Base-by-base conservation (phyloP, 1,140 invertebrate genomes). In the Cyrtorhinus lividipennis region DNA sequence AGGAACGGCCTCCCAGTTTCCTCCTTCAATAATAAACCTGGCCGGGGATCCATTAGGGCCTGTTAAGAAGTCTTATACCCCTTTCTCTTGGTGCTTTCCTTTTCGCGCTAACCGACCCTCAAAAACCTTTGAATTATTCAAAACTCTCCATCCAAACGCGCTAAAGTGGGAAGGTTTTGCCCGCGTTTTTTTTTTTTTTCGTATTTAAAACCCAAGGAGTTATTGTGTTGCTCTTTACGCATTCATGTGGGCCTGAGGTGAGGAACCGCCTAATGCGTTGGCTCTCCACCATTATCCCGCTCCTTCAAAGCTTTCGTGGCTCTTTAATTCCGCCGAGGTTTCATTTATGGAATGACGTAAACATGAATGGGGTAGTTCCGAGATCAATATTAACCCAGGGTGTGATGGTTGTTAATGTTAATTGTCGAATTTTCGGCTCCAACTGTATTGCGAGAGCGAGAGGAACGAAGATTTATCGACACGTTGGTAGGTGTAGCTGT, bases 11-110 rank as follows among this genome's bases (percentile, higher is more conserved):
- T n/a, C 20, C n/a, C 24, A 60, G 48, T 53, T 53, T 53, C n/a
- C 48, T 53, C 27, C 58, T 59, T 59, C 58, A 59, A 59, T 59
- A 59, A 59, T 59, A 59, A 59, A 59, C 58, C 58, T 22, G 27
- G 5, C n/a, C n/a, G n/a, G n/a, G 58, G 58, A 59, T 59, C 58
- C 58, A 59, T 59, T 59, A 59, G 58, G 27, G 58, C 24, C 58
- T 30, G 58, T 59, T 59, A 59, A 59, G 58, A 59, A 59, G 26
- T 59, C 61, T 22, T 20, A 38, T 26, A 15, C 60, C 18, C 44
- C 30, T 23, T 25, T 45, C 20, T 27, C 60, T n/a, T 1, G 18
- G 12, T 23, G 10, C 18, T 12, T 15, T 10, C 60, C 60, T 46
- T 15, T 20, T 24, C 46, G 22, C 18, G 10, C 48, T 12, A 53